A percentile compares a stretch with the other conserved stretches of the same genome.
These are phyloP conservation scores for Octonoba sinensis DNA, from an alignment of 2,888 invertebrate genomes.

Conservation along the genomic window DNA sequence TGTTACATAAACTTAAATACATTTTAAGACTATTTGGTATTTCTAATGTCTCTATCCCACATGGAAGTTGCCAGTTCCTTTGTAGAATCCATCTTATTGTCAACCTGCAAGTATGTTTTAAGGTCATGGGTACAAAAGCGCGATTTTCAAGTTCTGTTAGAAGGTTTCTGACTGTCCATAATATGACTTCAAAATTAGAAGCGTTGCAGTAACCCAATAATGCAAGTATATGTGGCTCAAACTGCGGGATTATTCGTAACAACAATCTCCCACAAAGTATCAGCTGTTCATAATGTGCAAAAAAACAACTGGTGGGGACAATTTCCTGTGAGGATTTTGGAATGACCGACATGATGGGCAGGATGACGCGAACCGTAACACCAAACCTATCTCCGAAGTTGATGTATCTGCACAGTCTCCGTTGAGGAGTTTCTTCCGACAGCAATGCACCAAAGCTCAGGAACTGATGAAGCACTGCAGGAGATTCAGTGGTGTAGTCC, in stretches of 20 bases:
- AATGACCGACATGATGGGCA: not conserved
- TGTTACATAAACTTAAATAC: too few relatives aligned
- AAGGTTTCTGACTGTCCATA: too few relatives aligned
- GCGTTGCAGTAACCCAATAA: too few relatives aligned
- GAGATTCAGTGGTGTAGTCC: not conserved
- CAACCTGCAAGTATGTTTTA: too few relatives aligned
- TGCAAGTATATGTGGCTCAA: not conserved
- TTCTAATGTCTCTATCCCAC: too few relatives aligned
- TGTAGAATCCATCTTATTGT: too few relatives aligned
- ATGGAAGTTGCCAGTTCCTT: too few relatives aligned
- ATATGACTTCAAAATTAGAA: too few relatives aligned
- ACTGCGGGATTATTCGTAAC: not conserved
- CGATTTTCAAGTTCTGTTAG: too few relatives aligned
- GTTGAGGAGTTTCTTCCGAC: not conserved
- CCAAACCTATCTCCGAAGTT: not conserved
- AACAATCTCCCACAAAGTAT: not conserved
- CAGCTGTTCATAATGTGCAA: not conserved
- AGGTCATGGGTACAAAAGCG: too few relatives aligned
- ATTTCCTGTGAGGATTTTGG: not conserved
- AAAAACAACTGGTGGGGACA: not conserved
- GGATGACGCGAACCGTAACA: not conserved
- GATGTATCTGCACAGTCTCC: not conserved
- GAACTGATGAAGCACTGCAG: not conserved
- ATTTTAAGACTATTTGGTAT: too few relatives aligned
- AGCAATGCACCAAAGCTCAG: not conserved